Base-by-base conservation (phyloP, 1,140 invertebrate species). In the fruit fly (Drosophila melanogaster) region DNA sequence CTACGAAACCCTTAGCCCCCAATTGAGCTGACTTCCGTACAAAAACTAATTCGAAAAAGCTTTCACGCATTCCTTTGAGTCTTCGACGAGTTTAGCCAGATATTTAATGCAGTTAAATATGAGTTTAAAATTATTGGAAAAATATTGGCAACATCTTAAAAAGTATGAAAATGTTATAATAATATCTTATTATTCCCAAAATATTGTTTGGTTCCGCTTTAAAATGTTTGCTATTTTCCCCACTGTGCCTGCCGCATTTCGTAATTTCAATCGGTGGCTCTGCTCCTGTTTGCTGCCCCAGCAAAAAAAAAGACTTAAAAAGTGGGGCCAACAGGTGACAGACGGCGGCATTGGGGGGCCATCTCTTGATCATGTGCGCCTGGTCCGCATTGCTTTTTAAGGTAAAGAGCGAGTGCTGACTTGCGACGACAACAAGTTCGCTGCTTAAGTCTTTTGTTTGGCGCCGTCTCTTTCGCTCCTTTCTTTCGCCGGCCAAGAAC, bases 381-480 rank as follows among this genome's bases (percentile, higher is more conserved):
- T 87, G 79, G 72, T 70, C 46, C 15, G 56, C 59, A 79, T 89
- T 84, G 76, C 79, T 89, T 87, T 87, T 89, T 84, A 87, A 84
- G 79, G 79, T 58, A 86, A 79, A 76, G 65, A 81, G 67, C 64
- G 49, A 75, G 49, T 81, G 53, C 65, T 65, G 46, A 44, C 47
- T 30, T 10, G 59, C 62, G 60, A 56, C 30, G 51, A 51, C 72
- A 40, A 66, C 79, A 50, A 87, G 83, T 87, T 86, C 75, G 83
- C 79, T 83, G 83, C 65, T 58, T 73, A 81, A 87, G 83, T 86
- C 79, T 86, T 86, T 87, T 89, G 79, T 74, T 64, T 74, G 50
- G 67, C 41, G 51, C n/a, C 26, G 19, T 15, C 15, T 43, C 47
- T 51, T 24, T 19, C 15, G 35, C 38, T 14, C 38, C 51, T 61